These are phyloP conservation scores for Pungitius pungitius DNA, from an alignment of 2,113 vertebrate species.

Conservation along the genomic window DNA sequence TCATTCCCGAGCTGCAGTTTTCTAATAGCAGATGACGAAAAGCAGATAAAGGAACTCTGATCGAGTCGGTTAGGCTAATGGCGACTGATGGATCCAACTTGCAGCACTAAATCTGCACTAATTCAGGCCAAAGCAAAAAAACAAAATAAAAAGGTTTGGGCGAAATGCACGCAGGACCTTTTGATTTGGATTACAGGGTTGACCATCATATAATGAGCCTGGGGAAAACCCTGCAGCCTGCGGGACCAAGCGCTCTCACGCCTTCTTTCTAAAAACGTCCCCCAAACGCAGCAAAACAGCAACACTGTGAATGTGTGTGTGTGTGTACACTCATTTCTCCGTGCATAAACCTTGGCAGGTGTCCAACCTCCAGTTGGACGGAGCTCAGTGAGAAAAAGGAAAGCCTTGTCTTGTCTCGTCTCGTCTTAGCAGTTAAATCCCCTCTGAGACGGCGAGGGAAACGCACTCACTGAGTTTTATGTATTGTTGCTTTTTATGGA, in stretches of 20 bases:
- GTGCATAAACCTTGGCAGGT: constrained; percentile 57
- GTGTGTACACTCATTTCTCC: constrained; percentile 24
- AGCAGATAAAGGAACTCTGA: background rate
- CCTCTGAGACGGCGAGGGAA: constrained; percentile 63
- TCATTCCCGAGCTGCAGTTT: background rate
- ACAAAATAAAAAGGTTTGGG: background rate
- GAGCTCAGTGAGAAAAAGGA: constrained; percentile 57
- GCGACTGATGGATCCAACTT: background rate
- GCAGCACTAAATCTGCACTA: background rate
- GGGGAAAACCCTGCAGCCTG: background rate
- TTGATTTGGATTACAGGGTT: constrained; percentile 4
- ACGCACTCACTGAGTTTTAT: constrained; percentile 67
- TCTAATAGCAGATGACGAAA: background rate
- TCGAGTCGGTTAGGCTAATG: background rate
- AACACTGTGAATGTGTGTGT: constrained; percentile 6
- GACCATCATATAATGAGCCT: background rate
- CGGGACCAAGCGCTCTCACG: background rate
- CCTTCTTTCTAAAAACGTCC: background rate
- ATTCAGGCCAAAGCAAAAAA: background rate
- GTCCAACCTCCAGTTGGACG: constrained; percentile 74
- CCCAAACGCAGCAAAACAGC: constrained; percentile 2
- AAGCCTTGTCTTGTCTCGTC: constrained; percentile 70
- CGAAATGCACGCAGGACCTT: background rate
- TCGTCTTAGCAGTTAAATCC: constrained; percentile 73
- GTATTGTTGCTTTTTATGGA: constrained; percentile 71